Conservation (phyloP, 2,113 vertebrate genomes). For the Alligator mississippiensis region DNA sequence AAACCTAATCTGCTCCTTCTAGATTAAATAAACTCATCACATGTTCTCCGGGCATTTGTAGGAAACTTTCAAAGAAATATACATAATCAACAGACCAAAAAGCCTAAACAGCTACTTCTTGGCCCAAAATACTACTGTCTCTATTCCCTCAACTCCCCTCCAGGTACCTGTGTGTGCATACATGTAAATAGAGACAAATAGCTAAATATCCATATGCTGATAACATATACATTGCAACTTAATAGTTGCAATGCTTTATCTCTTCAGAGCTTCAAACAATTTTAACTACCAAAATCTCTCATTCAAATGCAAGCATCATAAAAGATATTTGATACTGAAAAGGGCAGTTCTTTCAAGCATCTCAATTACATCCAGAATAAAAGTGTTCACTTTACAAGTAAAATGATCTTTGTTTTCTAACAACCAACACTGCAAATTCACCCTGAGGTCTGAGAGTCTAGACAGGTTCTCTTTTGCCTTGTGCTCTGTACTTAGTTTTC, state of each 20-base stretch:
- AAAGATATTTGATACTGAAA: neutral
- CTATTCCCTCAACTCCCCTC: fast-evolving
- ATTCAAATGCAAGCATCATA: neutral
- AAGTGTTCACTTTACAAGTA: neutral
- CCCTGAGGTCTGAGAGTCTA: neutral
- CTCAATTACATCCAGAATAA: neutral
- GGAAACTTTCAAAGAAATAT: fast-evolving
- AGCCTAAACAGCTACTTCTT: fast-evolving
- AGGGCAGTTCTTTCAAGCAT: neutral
- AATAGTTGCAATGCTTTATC: fast-evolving
- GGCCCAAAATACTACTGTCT: fast-evolving
- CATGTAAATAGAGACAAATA: neutral
- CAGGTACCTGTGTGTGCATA: fast-evolving
- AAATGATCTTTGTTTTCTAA: neutral
- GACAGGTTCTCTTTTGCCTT: neutral
- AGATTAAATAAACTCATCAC: fast-evolving
- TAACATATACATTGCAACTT: no score
- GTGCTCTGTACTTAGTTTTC: neutral
- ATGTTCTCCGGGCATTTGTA: neutral
- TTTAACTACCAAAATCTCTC: fast-evolving
- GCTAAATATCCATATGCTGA: fast-evolving
- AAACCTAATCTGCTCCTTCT: neutral
- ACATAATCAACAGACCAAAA: fast-evolving
- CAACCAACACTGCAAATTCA: neutral
- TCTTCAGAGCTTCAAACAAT: fast-evolving